A percentile compares a stretch with the other conserved stretches of the same genome.
Evolutionary conservation across 1,140 invertebrate genomes (phyloP).

Genomic region (Pristionchus pacificus): DNA sequence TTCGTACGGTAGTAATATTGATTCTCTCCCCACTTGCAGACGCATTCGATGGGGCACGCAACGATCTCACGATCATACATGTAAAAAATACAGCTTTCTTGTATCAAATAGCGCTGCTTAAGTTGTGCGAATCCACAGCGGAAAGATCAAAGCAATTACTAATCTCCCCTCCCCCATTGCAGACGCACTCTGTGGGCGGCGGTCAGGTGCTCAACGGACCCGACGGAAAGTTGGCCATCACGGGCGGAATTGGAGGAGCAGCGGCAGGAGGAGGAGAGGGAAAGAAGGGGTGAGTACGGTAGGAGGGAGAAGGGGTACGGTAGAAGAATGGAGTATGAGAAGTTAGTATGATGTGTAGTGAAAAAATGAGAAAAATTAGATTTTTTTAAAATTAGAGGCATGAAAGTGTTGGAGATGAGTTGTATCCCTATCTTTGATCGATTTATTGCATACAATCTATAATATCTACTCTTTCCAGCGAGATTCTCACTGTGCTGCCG

Average conservation of each 20-base stretch:
- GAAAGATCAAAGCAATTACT: not conserved
- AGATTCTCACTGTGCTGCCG: not conserved
- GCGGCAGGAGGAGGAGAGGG: conserved; percentile 12
- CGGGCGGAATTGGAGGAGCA: conserved; percentile 26
- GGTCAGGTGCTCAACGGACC: conserved; percentile 9
- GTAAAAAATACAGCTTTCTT: too few relatives aligned
- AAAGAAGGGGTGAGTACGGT: conserved; percentile 6
- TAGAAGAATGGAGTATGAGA: too few relatives aligned
- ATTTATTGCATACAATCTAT: not conserved
- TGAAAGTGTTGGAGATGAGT: not conserved
- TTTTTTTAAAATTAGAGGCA: not conserved
- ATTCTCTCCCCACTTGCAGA: too few relatives aligned
- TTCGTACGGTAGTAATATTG: too few relatives aligned
- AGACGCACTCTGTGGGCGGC: not conserved
- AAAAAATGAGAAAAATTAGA: too few relatives aligned
- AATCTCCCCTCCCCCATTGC: conserved; percentile 11
- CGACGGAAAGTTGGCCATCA: conserved; percentile 17
- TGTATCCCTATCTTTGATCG: not conserved
- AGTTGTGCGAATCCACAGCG: too few relatives aligned
- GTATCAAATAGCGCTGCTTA: too few relatives aligned
- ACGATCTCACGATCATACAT: too few relatives aligned
- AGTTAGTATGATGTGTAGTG: too few relatives aligned
- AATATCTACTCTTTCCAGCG: not conserved
- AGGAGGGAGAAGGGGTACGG: too few relatives aligned
- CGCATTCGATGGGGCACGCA: too few relatives aligned